phyloP scores from a whole-genome alignment of 2,888 invertebrate genomes.

The Cremastinae sp. region DNA sequence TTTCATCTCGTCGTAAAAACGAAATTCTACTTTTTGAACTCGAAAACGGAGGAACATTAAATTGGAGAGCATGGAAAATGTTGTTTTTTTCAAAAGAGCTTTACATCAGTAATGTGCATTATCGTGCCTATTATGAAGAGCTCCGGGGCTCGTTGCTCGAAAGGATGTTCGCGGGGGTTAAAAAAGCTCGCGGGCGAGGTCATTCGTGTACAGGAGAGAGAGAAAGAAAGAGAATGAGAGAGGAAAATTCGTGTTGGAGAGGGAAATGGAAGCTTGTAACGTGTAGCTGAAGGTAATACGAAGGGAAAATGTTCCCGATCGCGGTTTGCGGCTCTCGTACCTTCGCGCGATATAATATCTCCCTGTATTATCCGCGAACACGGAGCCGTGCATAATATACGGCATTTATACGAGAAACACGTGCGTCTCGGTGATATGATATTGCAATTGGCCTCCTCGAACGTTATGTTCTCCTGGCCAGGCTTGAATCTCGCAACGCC shows the following conservation, averaged over 20 bases:
- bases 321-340: conserved; percentile 25
- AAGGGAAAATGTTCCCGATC: conserved; percentile 26
- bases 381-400: neutral
- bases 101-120: no score
- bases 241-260: conserved; percentile 1
- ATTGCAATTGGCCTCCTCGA: conserved; percentile 49
- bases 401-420: conserved; percentile 11
- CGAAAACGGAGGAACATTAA: no score
- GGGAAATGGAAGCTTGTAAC: conserved; percentile 20
- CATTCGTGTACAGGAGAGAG: neutral
- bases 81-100: no score
- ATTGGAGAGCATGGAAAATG: no score
- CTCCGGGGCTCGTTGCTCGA: no score
- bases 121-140: no score
- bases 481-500: conserved; percentile 52
- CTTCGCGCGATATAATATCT: conserved; percentile 26
- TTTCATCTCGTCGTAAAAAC: no score
- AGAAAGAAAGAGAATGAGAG: conserved; percentile 33
- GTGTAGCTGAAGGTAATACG: conserved; percentile 28
- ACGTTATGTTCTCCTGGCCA: conserved; percentile 14
- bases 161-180: no score
- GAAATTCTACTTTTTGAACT: no score
- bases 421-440: conserved; percentile 27
- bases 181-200: no score
- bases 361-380: neutral